phyloP scores from a whole-genome alignment of 2,797 vertebrate genomes.

The Falco cherrug region DNA sequence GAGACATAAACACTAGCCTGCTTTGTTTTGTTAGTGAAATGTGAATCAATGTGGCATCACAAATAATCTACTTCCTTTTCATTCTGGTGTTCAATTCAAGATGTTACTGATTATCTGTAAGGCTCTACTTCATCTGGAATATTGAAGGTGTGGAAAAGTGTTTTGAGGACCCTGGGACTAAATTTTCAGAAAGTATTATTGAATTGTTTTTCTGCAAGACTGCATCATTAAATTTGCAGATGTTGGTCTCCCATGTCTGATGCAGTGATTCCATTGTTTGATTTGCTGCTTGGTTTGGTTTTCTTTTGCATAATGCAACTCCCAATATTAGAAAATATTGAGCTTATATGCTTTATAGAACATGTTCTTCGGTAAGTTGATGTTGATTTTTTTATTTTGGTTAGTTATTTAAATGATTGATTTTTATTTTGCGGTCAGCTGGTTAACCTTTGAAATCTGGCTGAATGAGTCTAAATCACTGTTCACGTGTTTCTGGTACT shows the following conservation, averaged over 20 bases:
- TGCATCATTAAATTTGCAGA: background rate
- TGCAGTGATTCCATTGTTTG: background rate
- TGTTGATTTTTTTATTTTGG: background rate
- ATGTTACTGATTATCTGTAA: background rate
- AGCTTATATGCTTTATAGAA: background rate
- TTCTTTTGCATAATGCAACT: background rate
- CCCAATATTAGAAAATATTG: background rate
- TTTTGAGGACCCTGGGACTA: background rate
- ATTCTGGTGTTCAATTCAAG: background rate
- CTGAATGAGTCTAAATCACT: background rate
- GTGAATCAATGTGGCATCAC: background rate
- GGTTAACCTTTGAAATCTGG: background rate
- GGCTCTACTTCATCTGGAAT: background rate
- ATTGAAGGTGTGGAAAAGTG: background rate
- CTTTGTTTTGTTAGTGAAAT: background rate
- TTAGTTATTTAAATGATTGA: background rate
- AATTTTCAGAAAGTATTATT: background rate
- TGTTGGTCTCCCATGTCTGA: background rate
- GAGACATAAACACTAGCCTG: background rate
- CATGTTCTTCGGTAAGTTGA: background rate
- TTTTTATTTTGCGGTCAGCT: background rate
- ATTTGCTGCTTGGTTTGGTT: constrained; percentile 1
- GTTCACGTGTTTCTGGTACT: background rate
- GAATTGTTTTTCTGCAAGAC: background rate
- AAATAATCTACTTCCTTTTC: background rate